These are phyloP conservation scores for Epinephelus cyanopodus DNA, from an alignment of 2,113 vertebrate species.

Conservation along the genomic window DNA sequence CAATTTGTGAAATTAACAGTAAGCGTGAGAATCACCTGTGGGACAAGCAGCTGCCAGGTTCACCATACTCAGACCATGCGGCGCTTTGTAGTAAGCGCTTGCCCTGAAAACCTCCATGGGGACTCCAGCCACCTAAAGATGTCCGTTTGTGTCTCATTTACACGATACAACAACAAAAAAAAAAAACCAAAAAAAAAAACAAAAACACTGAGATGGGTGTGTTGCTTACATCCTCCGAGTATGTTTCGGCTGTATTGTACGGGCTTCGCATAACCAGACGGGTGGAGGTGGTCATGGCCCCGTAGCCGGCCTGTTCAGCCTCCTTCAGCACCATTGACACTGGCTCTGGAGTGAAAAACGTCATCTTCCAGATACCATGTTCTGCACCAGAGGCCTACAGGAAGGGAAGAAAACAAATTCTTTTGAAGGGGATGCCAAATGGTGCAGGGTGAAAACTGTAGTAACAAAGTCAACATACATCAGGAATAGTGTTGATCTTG, in stretches of 20 bases:
- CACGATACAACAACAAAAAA: no score
- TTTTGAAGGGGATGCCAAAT: neutral
- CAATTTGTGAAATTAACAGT: no score
- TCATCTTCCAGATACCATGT: conserved; percentile 81
- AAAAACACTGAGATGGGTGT: rapidly evolving
- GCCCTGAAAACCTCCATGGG: conserved; percentile 85
- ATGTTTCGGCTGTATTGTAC: conserved; percentile 76
- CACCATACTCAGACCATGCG: conserved; percentile 61
- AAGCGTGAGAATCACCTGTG: conserved; percentile 56
- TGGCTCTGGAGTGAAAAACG: conserved; percentile 77
- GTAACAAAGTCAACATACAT: conserved; percentile 18
- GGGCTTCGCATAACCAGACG: conserved; percentile 80
- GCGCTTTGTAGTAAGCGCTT: conserved; percentile 81
- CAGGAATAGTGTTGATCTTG: neutral
- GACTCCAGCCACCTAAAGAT: conserved; percentile 81
- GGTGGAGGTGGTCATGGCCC: conserved; percentile 50
- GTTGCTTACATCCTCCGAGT: conserved; percentile 77
- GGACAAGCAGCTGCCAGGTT: conserved; percentile 81
- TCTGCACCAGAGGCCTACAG: conserved; percentile 33
- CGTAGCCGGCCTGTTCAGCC: conserved; percentile 75
- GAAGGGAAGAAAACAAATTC: neutral
- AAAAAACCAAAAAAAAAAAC: no score
- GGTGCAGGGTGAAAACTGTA: neutral
- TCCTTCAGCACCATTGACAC: conserved; percentile 75
- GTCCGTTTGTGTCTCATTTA: neutral